phyloP scores from a whole-genome alignment of 2,888 invertebrate genomes.

The Synergus umbraculus region DNA sequence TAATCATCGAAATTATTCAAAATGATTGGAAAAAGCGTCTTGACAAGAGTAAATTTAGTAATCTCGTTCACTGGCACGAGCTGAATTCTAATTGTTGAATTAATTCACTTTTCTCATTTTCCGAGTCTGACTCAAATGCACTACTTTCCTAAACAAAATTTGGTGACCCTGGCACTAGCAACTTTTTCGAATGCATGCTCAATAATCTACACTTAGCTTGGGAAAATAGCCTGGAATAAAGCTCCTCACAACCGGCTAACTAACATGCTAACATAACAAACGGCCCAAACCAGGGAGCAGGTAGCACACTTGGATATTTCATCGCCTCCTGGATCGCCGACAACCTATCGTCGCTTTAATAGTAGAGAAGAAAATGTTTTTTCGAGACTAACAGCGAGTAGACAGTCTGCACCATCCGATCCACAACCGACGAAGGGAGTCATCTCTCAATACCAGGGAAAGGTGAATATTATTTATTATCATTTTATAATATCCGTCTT shows the following conservation, averaged over 20 bases:
- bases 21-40: background rate
- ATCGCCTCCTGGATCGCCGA: slow-evolving; percentile 82
- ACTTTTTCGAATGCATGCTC: slow-evolving; percentile 35
- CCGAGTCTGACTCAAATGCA: background rate
- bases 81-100: background rate
- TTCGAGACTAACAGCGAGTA: slow-evolving; percentile 83
- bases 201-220: slow-evolving; percentile 39
- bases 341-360: slow-evolving; percentile 78
- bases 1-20: background rate
- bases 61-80: background rate
- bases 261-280: slow-evolving; percentile 74
- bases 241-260: slow-evolving; percentile 56
- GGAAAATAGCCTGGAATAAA: slow-evolving; percentile 32
- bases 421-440: slow-evolving; percentile 78
- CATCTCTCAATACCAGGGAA: slow-evolving; percentile 81
- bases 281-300: slow-evolving; percentile 77
- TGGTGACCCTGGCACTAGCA: background rate
- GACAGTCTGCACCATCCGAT: slow-evolving; percentile 77
- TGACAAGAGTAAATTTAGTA: background rate
- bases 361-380: slow-evolving; percentile 86
- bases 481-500: background rate
- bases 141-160: background rate
- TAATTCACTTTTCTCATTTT: slow-evolving; percentile 12
- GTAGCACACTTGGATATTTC: slow-evolving; percentile 80
- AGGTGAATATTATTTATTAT: slow-evolving; percentile 74